phyloP scores from a whole-genome alignment of 2,888 invertebrate species.

The Papilio protenor region DNA sequence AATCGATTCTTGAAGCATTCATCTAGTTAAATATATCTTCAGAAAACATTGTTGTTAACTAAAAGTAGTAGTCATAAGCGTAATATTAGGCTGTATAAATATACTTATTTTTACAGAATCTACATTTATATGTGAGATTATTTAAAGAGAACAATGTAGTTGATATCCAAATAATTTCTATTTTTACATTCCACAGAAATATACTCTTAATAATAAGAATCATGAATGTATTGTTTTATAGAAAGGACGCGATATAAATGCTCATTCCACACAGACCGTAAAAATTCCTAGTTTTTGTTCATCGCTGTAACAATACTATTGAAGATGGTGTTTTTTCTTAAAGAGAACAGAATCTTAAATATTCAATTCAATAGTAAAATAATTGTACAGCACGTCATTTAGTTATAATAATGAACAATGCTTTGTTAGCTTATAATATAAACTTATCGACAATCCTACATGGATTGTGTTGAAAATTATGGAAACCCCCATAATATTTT shows the following conservation, averaged over 20 bases:
- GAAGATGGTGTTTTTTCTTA: slow-evolving; percentile 17
- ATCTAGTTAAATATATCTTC: too few species aligned
- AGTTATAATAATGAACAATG: slow-evolving; percentile 21
- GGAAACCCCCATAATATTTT: not conserved
- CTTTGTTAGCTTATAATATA: slow-evolving; percentile 14
- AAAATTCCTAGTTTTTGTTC: slow-evolving; percentile 23
- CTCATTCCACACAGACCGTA: not conserved
- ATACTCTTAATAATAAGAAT: slow-evolving; percentile 6
- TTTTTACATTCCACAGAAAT: not conserved
- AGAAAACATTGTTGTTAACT: too few species aligned
- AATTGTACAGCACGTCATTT: slow-evolving; percentile 9
- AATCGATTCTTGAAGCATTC: too few species aligned
- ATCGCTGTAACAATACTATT: slow-evolving; percentile 16
- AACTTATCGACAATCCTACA: not conserved
- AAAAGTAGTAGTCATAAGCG: too few species aligned
- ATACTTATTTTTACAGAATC: too few species aligned
- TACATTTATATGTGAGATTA: too few species aligned
- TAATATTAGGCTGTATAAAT: too few species aligned
- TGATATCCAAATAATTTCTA: not conserved
- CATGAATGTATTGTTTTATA: slow-evolving; percentile 16
- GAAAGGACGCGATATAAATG: not conserved
- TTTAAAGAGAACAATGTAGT: too few species aligned
- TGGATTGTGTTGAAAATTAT: not conserved
- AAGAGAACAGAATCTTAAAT: slow-evolving; percentile 20
- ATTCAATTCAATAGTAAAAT: slow-evolving; percentile 23